Percentiles rank a stretch among this genome's conserved stretches.
phyloP scores from a whole-genome alignment of 1,140 invertebrate genomes.

The Macrocentrus cingulum region DNA sequence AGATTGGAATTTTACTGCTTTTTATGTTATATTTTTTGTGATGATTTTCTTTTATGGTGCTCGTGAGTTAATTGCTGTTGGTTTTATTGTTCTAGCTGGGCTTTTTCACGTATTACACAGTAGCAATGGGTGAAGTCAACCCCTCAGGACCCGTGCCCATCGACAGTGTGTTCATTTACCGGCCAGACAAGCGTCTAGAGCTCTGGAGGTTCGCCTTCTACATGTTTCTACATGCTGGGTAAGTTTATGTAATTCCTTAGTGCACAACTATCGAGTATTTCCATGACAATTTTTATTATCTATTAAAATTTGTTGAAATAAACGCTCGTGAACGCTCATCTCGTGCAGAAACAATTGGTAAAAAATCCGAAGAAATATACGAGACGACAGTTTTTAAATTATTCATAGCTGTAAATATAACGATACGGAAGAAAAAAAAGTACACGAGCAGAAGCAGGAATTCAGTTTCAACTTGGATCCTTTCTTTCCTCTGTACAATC shows the following conservation, averaged over 20 bases:
- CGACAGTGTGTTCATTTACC: conserved; percentile 91
- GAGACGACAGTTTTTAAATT: conserved; percentile 23
- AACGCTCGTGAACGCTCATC: no score
- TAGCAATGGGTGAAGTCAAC: conserved; percentile 78
- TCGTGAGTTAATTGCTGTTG: conserved; percentile 27
- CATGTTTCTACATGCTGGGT: conserved; percentile 93
- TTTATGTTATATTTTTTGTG: no score
- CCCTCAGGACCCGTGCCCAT: conserved; percentile 87
- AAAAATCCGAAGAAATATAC: conserved; percentile 12
- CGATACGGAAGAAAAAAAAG: no score
- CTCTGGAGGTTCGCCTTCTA: conserved; percentile 94
- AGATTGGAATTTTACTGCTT: no score
- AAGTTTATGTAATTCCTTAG: conserved; percentile 47
- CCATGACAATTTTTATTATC: no score
- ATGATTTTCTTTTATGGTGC: no score
- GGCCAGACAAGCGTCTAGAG: conserved; percentile 86
- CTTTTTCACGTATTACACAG: conserved; percentile 89
- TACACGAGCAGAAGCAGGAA: no score
- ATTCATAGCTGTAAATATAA: conserved; percentile 16
- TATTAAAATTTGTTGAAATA: no score
- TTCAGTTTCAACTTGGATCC: no score
- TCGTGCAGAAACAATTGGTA: no score
- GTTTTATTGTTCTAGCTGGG: conserved; percentile 72
- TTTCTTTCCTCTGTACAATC: no score
- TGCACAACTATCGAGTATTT: no score